phyloP scores from a whole-genome alignment of 2,113 vertebrate species.

The Elanoides forficatus region DNA sequence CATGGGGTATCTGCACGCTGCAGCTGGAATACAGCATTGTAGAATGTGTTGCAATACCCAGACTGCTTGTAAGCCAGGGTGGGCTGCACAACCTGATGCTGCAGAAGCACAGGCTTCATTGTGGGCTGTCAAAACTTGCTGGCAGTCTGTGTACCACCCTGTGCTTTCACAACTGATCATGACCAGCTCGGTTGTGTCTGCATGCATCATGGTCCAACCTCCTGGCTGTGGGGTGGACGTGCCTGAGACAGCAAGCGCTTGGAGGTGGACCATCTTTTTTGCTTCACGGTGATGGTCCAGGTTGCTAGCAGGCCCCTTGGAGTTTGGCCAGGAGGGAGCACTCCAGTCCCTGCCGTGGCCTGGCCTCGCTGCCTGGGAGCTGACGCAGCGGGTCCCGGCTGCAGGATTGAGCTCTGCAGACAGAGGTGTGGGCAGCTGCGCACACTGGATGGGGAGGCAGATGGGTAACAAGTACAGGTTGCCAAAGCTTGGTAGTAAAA shows the following conservation, averaged over 20 bases:
- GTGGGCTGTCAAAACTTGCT: background rate
- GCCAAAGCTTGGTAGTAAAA: background rate
- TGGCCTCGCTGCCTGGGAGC: background rate
- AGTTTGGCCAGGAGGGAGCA: background rate
- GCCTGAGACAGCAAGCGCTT: background rate
- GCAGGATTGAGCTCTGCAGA: background rate
- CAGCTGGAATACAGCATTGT: background rate
- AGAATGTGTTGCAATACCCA: background rate
- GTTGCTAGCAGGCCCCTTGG: background rate
- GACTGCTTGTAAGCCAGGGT: background rate
- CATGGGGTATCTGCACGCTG: accelerated
- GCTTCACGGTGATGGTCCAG: background rate
- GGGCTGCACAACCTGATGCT: background rate
- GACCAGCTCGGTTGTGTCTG: accelerated
- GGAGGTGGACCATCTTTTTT: background rate
- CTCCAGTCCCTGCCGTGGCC: accelerated
- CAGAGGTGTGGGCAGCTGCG: background rate
- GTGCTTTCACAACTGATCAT: accelerated
- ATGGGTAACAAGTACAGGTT: background rate
- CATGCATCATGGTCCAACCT: accelerated
- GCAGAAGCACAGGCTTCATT: background rate
- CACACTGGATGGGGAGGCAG: background rate
- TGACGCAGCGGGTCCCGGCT: background rate
- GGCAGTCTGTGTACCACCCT: too few relatives aligned
- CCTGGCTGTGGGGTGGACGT: accelerated